Evolutionary conservation across 1,140 invertebrate genomes (phyloP), one percentile per base, ranked within the genome.

Genomic region (Drosophila simulans): DNA sequence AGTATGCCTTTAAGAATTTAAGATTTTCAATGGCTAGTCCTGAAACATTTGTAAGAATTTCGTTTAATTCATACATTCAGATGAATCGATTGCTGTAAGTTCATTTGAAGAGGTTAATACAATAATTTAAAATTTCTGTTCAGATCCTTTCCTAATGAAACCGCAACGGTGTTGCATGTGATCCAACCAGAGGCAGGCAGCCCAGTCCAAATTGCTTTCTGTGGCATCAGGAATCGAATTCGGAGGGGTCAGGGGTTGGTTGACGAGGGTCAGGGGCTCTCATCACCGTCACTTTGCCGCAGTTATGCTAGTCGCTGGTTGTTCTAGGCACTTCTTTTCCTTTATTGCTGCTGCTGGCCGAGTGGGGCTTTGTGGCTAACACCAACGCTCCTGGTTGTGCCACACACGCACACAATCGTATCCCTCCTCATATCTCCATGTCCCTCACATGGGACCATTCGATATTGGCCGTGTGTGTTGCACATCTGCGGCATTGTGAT

Each of bases 321-420:
- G 72, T 75, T 51, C 52, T 52, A 52, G 53, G 42, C 72, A 76
- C 72, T 75, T 27, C 25, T 31, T 52, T 27, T 48, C 71, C 53
- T 58, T 76, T 66, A 76, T 76, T 76, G 72, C 58, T 76, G 72
- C 49, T 76, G 17, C 53, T 48, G 42, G 63, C 49, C 63, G 45
- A 70, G 35, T 69, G 34, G 66, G 27, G 52, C 66, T 69, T 70
- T 70, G 51, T 57, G 64, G 43, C 64, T 70, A 17, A 49, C 68
- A 70, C 37, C 34, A 42, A 34, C 35, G 17, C 54, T 25, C 40
- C 37, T 13, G 13, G 17, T 5, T 12, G 22, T 22, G 4, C 2
- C 53, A 15, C 62, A 45, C 40, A 42, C 8, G 7, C 27, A 31
- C 31, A n/a, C 40, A 22, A 22, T 40, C 39, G 3, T 40, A 8